These are phyloP conservation scores for Planococcus citri DNA, from an alignment of 1,140 invertebrate genomes.

Conservation along the genomic window DNA sequence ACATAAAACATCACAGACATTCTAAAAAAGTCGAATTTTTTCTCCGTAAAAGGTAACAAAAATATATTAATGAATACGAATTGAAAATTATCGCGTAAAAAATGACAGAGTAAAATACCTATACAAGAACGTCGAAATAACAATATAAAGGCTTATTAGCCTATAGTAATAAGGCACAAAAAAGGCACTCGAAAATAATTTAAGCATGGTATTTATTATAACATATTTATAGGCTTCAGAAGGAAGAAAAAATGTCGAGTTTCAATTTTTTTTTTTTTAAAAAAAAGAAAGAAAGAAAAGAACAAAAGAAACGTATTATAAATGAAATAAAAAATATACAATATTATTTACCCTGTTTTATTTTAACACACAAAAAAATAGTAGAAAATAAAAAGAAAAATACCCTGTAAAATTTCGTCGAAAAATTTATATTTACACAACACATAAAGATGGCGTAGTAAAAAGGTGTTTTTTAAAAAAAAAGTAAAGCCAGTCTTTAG, in stretches of 20 bases:
- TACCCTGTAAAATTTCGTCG: not conserved
- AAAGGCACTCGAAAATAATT: slow-evolving; percentile 10
- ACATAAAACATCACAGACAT: not conserved
- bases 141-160: not conserved
- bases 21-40: not conserved
- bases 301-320: not conserved
- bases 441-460: not conserved
- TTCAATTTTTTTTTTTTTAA: too few relatives aligned
- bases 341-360: slow-evolving; percentile 9
- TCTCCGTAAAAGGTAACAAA: too few relatives aligned
- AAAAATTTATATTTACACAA: too few relatives aligned
- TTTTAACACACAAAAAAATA: not conserved
- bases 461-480: not conserved
- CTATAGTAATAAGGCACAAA: slow-evolving; percentile 9
- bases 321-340: not conserved
- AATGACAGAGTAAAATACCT: not conserved
- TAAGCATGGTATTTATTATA: not conserved
- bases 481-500: not conserved
- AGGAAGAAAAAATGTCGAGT: not conserved
- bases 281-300: too few relatives aligned
- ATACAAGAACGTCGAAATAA: not conserved
- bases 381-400: not conserved
- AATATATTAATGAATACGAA: too few relatives aligned
- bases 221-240: not conserved
- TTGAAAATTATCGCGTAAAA: not conserved